A percentile compares a stretch with the other conserved stretches of the same genome.
Evolutionary conservation across 2,888 invertebrate genomes (phyloP).

Genomic region (Oconnorella tubifera): DNA sequence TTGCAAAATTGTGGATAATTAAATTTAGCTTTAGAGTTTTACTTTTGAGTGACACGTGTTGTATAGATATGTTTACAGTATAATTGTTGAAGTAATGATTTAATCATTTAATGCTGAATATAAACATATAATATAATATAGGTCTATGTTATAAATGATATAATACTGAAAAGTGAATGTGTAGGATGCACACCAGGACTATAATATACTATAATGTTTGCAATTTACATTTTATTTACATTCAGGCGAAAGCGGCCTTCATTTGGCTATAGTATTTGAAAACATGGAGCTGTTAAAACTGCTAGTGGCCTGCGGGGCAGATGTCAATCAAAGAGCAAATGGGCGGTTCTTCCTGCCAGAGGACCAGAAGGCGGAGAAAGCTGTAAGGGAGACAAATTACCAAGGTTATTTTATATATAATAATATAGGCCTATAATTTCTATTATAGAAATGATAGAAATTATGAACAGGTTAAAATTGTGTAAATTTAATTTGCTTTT

Average conservation of each 20-base stretch:
- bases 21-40: too few species aligned
- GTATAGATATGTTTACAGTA: too few species aligned
- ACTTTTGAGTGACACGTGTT: too few species aligned
- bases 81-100: too few species aligned
- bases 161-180: constrained; percentile 1
- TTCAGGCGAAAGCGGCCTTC: constrained; percentile 83
- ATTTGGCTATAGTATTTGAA: constrained; percentile 91
- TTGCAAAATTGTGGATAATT: too few species aligned
- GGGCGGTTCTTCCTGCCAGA: constrained; percentile 92
- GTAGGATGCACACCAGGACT: too few species aligned
- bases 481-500: too few species aligned
- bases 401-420: too few species aligned
- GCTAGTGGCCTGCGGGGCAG: constrained; percentile 84
- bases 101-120: too few species aligned
- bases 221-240: neutral
- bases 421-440: too few species aligned
- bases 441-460: too few species aligned
- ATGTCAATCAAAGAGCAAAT: constrained; percentile 86
- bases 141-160: neutral
- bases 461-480: too few species aligned
- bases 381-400: constrained; percentile 15
- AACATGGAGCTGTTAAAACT: constrained; percentile 93
- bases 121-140: neutral
- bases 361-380: constrained; percentile 71
- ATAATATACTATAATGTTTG: neutral